A percentile compares a stretch with the other conserved stretches of the same genome.
Evolutionary conservation across 2,888 invertebrate species (phyloP).

Genomic region (Apotomis capreana): DNA sequence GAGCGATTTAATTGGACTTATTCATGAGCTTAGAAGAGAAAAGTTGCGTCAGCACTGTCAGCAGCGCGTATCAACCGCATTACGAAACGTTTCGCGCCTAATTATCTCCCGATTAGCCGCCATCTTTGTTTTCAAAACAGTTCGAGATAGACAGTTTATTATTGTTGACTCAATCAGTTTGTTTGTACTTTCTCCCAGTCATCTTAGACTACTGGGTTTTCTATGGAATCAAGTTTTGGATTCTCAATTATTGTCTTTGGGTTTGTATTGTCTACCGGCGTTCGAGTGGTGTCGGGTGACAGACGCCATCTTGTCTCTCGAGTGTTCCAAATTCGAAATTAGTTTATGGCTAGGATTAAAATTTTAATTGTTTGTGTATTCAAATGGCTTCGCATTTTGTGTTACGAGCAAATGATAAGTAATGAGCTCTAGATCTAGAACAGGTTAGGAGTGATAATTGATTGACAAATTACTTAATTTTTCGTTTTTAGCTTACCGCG

Average conservation of each 20-base stretch:
- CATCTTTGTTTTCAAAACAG: conserved; percentile 52
- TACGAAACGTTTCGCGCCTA: conserved; percentile 50
- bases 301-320: conserved; percentile 55
- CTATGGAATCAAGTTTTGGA: conserved; percentile 59
- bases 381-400: background rate
- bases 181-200: conserved; percentile 66
- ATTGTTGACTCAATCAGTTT: conserved; percentile 52
- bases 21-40: conserved; percentile 1
- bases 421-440: no score
- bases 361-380: background rate
- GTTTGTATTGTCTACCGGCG: conserved; percentile 59
- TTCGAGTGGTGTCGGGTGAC: conserved; percentile 55
- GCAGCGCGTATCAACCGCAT: conserved; percentile 38
- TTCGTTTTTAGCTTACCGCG: no score
- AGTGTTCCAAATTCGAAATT: conserved; percentile 55
- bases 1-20: conserved; percentile 29
- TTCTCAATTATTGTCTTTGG: conserved; percentile 53
- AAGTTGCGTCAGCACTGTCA: conserved; percentile 20
- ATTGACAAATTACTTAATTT: no score
- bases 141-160: conserved; percentile 48
- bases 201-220: conserved; percentile 60
- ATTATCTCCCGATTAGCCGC: conserved; percentile 49
- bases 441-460: no score
- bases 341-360: conserved; percentile 51
- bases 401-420: no score